These are phyloP conservation scores for Chelonia mydas DNA, from an alignment of 2,797 vertebrate species.

Conservation along the genomic window DNA sequence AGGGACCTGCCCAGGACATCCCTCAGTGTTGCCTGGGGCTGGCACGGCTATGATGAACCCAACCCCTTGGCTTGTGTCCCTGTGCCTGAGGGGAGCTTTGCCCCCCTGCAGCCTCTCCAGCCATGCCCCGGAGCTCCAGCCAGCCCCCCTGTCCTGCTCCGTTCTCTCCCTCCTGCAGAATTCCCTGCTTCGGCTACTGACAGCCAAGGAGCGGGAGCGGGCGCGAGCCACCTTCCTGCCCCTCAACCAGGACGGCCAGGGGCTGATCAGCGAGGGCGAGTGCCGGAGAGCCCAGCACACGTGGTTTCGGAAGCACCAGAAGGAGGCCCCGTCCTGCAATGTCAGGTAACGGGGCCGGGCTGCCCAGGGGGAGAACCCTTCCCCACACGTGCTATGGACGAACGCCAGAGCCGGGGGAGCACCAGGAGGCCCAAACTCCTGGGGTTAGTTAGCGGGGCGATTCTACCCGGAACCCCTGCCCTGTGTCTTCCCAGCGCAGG, in stretches of 20 bases:
- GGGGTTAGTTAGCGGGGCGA: background rate
- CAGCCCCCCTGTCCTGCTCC: fast-evolving
- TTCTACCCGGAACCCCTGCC: background rate
- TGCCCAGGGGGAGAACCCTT: background rate
- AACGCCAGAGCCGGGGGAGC: background rate
- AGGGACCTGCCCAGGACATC: background rate
- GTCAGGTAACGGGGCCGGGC: slow-evolving; percentile 85
- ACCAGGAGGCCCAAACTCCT: background rate
- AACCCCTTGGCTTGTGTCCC: background rate
- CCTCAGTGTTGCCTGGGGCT: background rate
- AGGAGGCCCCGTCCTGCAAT: slow-evolving; percentile 90
- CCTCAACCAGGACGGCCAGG: slow-evolving; percentile 84
- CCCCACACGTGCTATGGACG: background rate
- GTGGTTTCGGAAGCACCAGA: slow-evolving; percentile 92
- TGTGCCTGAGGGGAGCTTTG: too few relatives aligned
- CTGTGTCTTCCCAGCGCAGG: background rate
- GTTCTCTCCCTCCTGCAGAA: slow-evolving; percentile 80
- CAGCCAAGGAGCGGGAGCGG: slow-evolving; percentile 89
- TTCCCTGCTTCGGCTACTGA: slow-evolving; percentile 90
- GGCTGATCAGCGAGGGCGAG: slow-evolving; percentile 84
- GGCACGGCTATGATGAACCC: background rate
- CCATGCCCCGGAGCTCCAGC: background rate
- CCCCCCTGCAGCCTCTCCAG: background rate
- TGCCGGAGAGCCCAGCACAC: slow-evolving; percentile 86
- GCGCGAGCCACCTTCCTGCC: slow-evolving; percentile 86